Evolutionary conservation across 2,113 vertebrate species (phyloP), one percentile per base, ranked within the genome.

Genomic region (Sinosuthora webbiana): DNA sequence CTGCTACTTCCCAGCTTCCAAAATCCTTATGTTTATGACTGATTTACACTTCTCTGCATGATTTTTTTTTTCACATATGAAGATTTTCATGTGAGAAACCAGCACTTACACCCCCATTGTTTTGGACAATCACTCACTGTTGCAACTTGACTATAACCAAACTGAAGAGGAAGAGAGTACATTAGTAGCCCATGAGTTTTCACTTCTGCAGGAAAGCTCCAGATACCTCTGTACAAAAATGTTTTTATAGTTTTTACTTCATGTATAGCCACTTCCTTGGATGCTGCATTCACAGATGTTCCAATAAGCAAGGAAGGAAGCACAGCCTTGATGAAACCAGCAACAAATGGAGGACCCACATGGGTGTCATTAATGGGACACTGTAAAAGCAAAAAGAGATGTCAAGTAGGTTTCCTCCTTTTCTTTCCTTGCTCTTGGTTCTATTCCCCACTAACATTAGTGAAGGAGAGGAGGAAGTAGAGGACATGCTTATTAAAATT

Each of bases 401-500:
- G n/a, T 42, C 42, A 77, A 37, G 20, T 8, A 84, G 8, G n/a
- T 62, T 73, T 81, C 10, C 11, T 27, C 7, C 28, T 47, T 30
- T 64, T 78, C 45, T 64, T 65, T 59, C 59, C 33, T 60, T 91
- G 30, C 37, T 53, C 28, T 83, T 65, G n/a, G 14, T 85, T 90
- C 49, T 91, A 18, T 57, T 90, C 23, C n/a, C 45, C 20, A 24
- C 10, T 64, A 64, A n/a, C n/a, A 44, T 60, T 33, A 84, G 27
- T 37, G 44, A 87, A 94, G 52, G 49, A 76, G 45, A 88, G 22
- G n/a, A 87, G 31, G 33, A 91, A 85, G 53, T 11, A 82, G 50
- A 84, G 65, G 87, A 64, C 41, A 63, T n/a, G 20, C 67, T 94
- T 53, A 93, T 91, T 96, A 91, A 95, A 91, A 93, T 82, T 39